Evolutionary conservation across 1,140 invertebrate genomes (phyloP).

Genomic region (Drosophila varians): DNA sequence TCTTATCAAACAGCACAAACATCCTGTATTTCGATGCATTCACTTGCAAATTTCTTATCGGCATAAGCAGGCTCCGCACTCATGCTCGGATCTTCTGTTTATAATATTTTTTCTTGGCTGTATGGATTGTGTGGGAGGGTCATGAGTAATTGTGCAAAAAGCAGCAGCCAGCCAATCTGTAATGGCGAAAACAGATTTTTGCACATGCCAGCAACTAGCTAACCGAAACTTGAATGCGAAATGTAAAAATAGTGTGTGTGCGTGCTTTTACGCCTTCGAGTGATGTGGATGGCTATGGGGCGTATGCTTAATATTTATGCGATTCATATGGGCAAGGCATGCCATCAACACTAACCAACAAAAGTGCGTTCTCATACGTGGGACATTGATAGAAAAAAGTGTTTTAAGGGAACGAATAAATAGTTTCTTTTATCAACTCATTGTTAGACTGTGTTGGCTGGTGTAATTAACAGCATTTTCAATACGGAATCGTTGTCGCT

Average conservation of each 20-base stretch:
- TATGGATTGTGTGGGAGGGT: conserved; percentile 10
- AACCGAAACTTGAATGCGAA: conserved; percentile 41
- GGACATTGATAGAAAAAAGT: not conserved
- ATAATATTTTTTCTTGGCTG: not conserved
- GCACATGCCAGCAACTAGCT: conserved; percentile 51
- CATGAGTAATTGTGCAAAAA: conserved; percentile 31
- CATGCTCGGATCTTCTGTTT: conserved; percentile 11
- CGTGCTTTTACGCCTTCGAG: conserved; percentile 26
- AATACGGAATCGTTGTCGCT: conserved; percentile 32
- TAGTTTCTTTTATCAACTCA: not conserved
- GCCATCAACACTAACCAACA: conserved; percentile 34
- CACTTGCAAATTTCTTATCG: conserved; percentile 29
- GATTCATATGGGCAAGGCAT: conserved; percentile 56
- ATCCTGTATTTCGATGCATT: conserved; percentile 6
- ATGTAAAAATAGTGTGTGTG: conserved; percentile 17
- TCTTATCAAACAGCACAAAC: conserved; percentile 2
- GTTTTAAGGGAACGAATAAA: not conserved
- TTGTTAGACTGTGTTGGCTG: conserved; percentile 24
- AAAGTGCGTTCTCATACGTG: conserved; percentile 4
- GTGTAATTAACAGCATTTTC: conserved; percentile 67
- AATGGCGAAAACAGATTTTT: conserved; percentile 36
- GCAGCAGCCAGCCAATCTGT: conserved; percentile 15
- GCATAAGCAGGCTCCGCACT: not conserved
- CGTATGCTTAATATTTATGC: conserved; percentile 75
- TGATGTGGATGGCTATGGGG: conserved; percentile 38